phyloP scores from a whole-genome alignment of 1,140 invertebrate species.

The Hyles euphorbiae region DNA sequence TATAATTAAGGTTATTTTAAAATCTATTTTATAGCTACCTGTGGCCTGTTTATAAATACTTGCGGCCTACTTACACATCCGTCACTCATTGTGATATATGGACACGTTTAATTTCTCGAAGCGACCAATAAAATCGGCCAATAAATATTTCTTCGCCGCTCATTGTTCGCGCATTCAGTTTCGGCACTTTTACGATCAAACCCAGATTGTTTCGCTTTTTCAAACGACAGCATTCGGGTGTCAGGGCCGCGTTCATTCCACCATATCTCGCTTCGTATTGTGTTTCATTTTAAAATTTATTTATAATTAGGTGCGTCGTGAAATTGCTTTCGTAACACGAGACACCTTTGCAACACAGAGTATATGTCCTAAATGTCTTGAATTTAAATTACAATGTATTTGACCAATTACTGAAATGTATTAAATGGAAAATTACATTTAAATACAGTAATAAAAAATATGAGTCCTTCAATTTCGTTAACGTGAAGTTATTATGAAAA shows the following conservation, averaged over 20 bases:
- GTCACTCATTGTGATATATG: constrained; percentile 31
- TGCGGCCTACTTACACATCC: constrained; percentile 2
- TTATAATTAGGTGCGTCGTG: constrained; percentile 7
- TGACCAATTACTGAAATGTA: no score
- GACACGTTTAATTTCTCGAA: constrained; percentile 27
- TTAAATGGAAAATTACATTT: no score
- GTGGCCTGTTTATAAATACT: no score
- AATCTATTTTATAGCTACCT: no score
- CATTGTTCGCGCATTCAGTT: constrained; percentile 29
- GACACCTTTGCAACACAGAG: neutral
- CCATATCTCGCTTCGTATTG: constrained; percentile 3
- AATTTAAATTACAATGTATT: no score
- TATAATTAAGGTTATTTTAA: no score
- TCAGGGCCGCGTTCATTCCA: constrained; percentile 16
- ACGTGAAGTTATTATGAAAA: no score
- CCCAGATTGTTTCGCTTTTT: constrained; percentile 10
- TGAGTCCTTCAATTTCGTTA: no score
- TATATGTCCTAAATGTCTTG: no score
- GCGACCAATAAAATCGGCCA: constrained; percentile 34
- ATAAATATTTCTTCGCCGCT: constrained; percentile 31
- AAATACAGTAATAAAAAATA: no score
- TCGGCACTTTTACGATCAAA: constrained; percentile 28
- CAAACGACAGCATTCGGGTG: constrained; percentile 9
- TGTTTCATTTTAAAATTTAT: constrained; percentile 5
- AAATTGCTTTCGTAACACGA: neutral